These are phyloP conservation scores for Amphiura filiformis DNA, from an alignment of 35 echinoderm and acorn worm species.

Conservation along the genomic window DNA sequence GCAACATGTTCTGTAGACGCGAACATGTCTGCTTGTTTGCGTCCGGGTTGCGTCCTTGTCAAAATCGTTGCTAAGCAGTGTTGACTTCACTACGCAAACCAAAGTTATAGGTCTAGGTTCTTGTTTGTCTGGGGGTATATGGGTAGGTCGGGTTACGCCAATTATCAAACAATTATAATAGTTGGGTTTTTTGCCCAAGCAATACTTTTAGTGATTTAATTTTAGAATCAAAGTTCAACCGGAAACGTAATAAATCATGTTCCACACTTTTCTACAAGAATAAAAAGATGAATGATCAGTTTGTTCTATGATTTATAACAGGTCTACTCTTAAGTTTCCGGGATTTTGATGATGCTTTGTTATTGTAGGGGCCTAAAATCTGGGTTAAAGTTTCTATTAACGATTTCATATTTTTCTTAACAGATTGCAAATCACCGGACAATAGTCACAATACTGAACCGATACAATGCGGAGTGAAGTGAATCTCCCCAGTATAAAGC, in stretches of 20 bases:
- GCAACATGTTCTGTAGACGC: too few relatives aligned
- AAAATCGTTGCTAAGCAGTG: too few relatives aligned
- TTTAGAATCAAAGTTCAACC: too few relatives aligned
- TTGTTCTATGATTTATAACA: background rate
- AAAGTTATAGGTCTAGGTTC: too few relatives aligned
- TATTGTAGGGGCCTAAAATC: background rate
- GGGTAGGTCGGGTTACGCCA: too few relatives aligned
- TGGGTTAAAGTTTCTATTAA: background rate
- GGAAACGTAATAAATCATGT: background rate
- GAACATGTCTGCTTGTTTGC: too few relatives aligned
- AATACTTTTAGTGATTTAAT: too few relatives aligned
- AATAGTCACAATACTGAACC: background rate
- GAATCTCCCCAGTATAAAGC: slow-evolving; percentile 52
- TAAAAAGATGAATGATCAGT: background rate
- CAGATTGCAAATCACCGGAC: background rate
- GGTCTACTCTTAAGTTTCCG: background rate
- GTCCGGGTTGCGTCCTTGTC: too few relatives aligned
- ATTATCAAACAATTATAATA: too few relatives aligned
- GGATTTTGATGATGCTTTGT: background rate
- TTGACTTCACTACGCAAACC: too few relatives aligned
- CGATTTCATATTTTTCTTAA: background rate
- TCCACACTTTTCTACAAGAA: background rate
- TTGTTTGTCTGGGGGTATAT: too few relatives aligned
- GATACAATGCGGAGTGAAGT: slow-evolving; percentile 53
- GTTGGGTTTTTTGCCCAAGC: too few relatives aligned